These are phyloP conservation scores for Lophius americanus DNA, from an alignment of 2,797 vertebrate species.

Conservation along the genomic window DNA sequence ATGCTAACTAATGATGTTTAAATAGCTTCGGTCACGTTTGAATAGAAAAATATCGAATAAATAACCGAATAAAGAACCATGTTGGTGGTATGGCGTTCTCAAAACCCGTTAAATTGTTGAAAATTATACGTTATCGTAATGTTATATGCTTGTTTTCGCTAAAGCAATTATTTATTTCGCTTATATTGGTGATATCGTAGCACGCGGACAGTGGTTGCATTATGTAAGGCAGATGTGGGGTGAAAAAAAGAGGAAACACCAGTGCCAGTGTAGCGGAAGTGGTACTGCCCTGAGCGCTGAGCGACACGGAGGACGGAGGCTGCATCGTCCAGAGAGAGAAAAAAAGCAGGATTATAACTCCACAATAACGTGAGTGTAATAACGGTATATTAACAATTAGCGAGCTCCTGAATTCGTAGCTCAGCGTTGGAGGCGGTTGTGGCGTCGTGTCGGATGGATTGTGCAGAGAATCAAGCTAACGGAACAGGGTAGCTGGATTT, in stretches of 20 bases:
- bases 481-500: constrained; percentile 49
- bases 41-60: background rate
- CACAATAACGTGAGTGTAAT: constrained; percentile 78
- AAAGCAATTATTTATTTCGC: background rate
- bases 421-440: constrained; percentile 18
- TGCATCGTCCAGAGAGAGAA: constrained; percentile 75
- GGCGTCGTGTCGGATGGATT: constrained; percentile 48
- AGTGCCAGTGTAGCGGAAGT: constrained; percentile 86
- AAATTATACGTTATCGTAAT: background rate
- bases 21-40: background rate
- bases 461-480: constrained; percentile 60
- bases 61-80: background rate
- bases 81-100: no score
- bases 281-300: constrained; percentile 84
- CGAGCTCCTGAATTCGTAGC: constrained; percentile 1
- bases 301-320: constrained; percentile 82
- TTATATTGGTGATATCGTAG: constrained; percentile 2
- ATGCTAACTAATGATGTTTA: background rate
- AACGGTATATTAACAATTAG: background rate
- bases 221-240: constrained; percentile 77
- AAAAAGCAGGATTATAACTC: constrained; percentile 77
- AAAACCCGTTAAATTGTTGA: background rate
- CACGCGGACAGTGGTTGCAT: constrained; percentile 43
- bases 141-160: background rate
- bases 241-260: constrained; percentile 80